Percentiles rank a stretch among this genome's conserved stretches.
These are phyloP conservation scores for Petrocephalus zakoni DNA, from an alignment of 2,113 vertebrate genomes.

Conservation along the genomic window DNA sequence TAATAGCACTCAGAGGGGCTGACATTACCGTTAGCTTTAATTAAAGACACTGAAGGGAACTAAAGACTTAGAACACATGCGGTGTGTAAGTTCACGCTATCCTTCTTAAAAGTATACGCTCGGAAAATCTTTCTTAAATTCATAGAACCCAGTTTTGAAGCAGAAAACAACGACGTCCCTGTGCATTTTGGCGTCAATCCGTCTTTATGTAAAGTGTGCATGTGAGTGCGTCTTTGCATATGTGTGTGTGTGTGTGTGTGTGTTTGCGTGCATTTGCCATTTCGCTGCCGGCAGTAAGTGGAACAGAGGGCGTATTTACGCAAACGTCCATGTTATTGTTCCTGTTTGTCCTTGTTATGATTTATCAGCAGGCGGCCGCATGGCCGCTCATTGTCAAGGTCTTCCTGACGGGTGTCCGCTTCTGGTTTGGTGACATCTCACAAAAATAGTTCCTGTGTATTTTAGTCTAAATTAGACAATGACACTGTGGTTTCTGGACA, in stretches of 20 bases:
- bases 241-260: background rate
- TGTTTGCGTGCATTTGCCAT: background rate
- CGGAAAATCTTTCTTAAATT: slow-evolving; percentile 2
- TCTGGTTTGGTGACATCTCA: slow-evolving; percentile 36
- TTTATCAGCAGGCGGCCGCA: slow-evolving; percentile 23
- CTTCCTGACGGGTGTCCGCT: slow-evolving; percentile 52
- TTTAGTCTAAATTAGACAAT: slow-evolving; percentile 7
- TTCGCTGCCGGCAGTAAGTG: background rate
- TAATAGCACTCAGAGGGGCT: slow-evolving; percentile 60
- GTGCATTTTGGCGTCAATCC: background rate
- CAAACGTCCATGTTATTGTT: background rate
- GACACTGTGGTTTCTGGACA: slow-evolving; percentile 25
- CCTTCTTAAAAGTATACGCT: slow-evolving; percentile 30
- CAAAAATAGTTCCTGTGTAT: background rate
- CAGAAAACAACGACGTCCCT: background rate
- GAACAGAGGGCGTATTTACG: background rate
- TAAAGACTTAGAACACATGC: slow-evolving; percentile 61
- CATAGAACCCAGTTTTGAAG: background rate
- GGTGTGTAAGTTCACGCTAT: slow-evolving; percentile 44
- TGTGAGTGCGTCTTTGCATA: background rate
- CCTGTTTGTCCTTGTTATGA: background rate
- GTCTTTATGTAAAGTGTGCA: background rate
- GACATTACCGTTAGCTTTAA: slow-evolving; percentile 68
- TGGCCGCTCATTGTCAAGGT: slow-evolving; percentile 24
- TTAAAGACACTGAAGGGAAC: slow-evolving; percentile 66